These are phyloP conservation scores for Himalopsyche kuldschensis DNA, from an alignment of 2,888 invertebrate species.

Conservation along the genomic window DNA sequence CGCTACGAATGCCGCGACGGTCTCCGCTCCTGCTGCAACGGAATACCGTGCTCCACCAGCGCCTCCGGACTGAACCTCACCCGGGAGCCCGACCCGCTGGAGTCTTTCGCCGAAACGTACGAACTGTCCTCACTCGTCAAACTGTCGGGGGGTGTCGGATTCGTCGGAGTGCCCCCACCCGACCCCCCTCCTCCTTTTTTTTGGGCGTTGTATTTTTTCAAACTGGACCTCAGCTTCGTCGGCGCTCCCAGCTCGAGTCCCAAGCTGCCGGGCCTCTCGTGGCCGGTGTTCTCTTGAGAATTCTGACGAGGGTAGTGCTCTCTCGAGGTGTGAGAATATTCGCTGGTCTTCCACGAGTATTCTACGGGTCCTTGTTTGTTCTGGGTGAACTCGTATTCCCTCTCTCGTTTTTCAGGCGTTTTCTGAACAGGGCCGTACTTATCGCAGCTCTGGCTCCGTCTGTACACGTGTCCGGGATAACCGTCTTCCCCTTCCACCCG, in stretches of 20 bases:
- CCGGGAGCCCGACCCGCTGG: slow-evolving; percentile 69
- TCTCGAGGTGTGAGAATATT: slow-evolving; percentile 45
- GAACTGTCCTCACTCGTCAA: slow-evolving; percentile 86
- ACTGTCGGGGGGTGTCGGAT: slow-evolving; percentile 84
- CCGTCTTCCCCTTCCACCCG: slow-evolving; percentile 30
- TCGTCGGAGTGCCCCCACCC: slow-evolving; percentile 74
- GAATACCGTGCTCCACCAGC: slow-evolving; percentile 55
- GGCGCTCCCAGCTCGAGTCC: slow-evolving; percentile 68
- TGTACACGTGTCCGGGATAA: slow-evolving; percentile 26
- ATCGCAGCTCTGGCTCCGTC: slow-evolving; percentile 32
- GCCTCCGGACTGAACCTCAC: slow-evolving; percentile 80
- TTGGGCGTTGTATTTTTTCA: slow-evolving; percentile 70
- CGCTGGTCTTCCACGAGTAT: slow-evolving; percentile 51
- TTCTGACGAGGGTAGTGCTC: slow-evolving; percentile 49
- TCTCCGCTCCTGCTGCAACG: slow-evolving; percentile 44
- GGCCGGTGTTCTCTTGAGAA: slow-evolving; percentile 52
- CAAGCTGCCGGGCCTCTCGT: slow-evolving; percentile 64
- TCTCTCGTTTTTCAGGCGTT: slow-evolving; percentile 46
- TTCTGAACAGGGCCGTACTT: slow-evolving; percentile 28
- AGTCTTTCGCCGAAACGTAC: slow-evolving; percentile 83
- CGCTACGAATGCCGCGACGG: slow-evolving; percentile 55
- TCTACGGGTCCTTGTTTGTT: slow-evolving; percentile 51
- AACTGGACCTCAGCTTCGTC: slow-evolving; percentile 74
- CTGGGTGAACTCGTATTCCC: slow-evolving; percentile 61
- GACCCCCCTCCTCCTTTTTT: slow-evolving; percentile 64